Evolutionary conservation across 1,140 invertebrate genomes (phyloP).

Genomic region (Oscheius sp.): DNA sequence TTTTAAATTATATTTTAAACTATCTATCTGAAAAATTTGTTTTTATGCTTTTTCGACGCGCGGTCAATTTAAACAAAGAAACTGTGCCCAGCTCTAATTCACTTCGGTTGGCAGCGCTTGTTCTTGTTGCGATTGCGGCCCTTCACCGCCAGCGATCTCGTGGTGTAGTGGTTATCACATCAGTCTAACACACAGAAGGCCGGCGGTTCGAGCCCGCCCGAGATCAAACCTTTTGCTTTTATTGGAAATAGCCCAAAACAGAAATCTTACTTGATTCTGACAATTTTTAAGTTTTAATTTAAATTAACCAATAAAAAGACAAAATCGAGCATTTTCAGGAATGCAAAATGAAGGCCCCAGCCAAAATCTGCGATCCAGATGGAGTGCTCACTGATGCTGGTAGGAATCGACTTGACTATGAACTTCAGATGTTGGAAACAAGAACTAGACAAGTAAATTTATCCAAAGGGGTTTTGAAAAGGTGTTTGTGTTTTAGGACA

Average conservation of each 20-base stretch:
- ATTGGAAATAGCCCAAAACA: no score
- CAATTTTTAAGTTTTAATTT: conserved; percentile 1
- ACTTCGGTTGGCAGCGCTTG: no score
- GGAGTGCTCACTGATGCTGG: conserved; percentile 47
- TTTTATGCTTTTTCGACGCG: no score
- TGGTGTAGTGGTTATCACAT: conserved; percentile 12
- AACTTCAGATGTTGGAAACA: conserved; percentile 51
- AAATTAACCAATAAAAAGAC: not conserved
- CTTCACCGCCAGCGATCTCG: conserved; percentile 6
- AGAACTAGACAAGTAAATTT: conserved; percentile 48
- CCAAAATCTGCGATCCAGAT: conserved; percentile 56
- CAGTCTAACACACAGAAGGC: conserved; percentile 41
- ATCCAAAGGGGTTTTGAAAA: not conserved
- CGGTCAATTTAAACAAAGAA: no score
- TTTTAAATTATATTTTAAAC: no score
- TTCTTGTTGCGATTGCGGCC: no score
- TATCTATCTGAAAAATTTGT: no score
- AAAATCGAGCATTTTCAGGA: not conserved
- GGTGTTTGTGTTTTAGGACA: conserved; percentile 36
- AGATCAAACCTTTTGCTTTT: no score
- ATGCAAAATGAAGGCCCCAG: conserved; percentile 54
- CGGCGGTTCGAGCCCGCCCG: conserved; percentile 48
- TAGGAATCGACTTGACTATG: conserved; percentile 56
- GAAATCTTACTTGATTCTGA: no score
- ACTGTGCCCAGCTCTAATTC: no score